Conservation (phyloP, 2,113 vertebrate species). For the Oriolus oriolus region DNA sequence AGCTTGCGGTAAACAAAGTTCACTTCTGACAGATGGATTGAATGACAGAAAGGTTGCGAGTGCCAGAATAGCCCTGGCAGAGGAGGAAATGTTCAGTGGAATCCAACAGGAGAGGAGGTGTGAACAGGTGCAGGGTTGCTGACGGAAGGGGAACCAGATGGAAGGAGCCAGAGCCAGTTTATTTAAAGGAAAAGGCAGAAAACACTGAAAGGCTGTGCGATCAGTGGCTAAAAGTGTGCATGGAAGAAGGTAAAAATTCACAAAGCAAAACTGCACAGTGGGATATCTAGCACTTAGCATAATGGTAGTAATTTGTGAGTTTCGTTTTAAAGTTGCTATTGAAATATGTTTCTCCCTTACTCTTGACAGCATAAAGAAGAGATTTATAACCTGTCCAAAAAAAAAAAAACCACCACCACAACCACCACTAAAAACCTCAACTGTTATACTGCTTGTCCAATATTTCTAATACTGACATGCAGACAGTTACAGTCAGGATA, state of each 20-base stretch:
- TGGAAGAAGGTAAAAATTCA: conserved; percentile 84
- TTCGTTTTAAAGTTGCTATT: conserved; percentile 77
- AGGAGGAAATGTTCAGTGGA: conserved; percentile 92
- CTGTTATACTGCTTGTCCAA: background rate
- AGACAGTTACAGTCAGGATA: conserved; percentile 36
- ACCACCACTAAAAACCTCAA: background rate
- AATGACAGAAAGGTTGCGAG: conserved; percentile 99
- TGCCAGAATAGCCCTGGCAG: conserved; percentile 99
- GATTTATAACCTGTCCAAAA: conserved; percentile 62
- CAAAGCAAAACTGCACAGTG: conserved; percentile 84
- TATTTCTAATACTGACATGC: conserved; percentile 30
- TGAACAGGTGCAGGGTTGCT: conserved; percentile 99
- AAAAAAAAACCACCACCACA: background rate
- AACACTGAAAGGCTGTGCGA: conserved; percentile 84
- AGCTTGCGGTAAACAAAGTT: conserved; percentile 99
- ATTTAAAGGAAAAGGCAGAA: conserved; percentile 99
- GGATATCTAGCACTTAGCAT: conserved; percentile 80
- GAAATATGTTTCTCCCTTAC: conserved; percentile 72
- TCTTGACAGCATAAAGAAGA: conserved; percentile 66
- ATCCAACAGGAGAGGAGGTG: conserved; percentile 99
- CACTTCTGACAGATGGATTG: conserved; percentile 99
- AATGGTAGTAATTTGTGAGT: conserved; percentile 83
- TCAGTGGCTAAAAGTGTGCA: conserved; percentile 84
- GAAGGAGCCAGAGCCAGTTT: conserved; percentile 99
- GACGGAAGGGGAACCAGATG: conserved; percentile 99